Conservation (phyloP, 1,140 invertebrate species). For the Bradysia coprophila region DNA sequence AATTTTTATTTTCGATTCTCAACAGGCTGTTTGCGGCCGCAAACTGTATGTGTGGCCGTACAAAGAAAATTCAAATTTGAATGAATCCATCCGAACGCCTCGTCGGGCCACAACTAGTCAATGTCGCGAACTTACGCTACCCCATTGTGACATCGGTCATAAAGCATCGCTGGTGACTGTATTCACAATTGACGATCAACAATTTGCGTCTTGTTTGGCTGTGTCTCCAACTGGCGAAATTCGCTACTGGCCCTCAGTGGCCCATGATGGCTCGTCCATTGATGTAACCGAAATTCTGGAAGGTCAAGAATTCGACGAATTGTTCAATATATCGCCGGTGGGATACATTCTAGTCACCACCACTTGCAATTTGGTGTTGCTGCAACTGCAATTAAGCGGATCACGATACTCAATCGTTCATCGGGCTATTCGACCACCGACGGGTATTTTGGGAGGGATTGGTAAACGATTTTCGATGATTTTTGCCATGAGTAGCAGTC, state of each 20-base stretch:
- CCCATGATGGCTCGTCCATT: constrained; percentile 68
- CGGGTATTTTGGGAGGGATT: constrained; percentile 76
- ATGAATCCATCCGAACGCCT: constrained; percentile 9
- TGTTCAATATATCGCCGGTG: constrained; percentile 46
- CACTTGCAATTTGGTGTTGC: constrained; percentile 67
- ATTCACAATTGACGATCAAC: constrained; percentile 45
- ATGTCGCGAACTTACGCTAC: constrained; percentile 68
- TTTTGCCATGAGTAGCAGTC: constrained; percentile 58
- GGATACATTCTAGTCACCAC: constrained; percentile 79
- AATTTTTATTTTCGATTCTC: constrained; percentile 10
- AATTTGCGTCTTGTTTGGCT: constrained; percentile 73
- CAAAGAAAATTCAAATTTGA: constrained; percentile 23
- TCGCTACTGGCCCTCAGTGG: constrained; percentile 78
- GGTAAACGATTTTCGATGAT: constrained; percentile 69
- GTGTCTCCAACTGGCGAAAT: constrained; percentile 86
- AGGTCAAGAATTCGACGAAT: constrained; percentile 62
- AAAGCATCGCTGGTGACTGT: constrained; percentile 75
- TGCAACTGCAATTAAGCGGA: constrained; percentile 37
- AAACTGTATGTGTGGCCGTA: constrained; percentile 77
- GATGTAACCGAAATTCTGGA: constrained; percentile 71
- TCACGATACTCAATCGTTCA: constrained; percentile 48
- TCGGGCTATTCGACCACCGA: constrained; percentile 50
- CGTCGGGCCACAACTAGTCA: constrained; percentile 24
- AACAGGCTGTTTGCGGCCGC: constrained; percentile 74
- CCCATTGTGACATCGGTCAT: constrained; percentile 81